Conservation (phyloP, 2,888 invertebrate genomes). For the Pammene aurita region DNA sequence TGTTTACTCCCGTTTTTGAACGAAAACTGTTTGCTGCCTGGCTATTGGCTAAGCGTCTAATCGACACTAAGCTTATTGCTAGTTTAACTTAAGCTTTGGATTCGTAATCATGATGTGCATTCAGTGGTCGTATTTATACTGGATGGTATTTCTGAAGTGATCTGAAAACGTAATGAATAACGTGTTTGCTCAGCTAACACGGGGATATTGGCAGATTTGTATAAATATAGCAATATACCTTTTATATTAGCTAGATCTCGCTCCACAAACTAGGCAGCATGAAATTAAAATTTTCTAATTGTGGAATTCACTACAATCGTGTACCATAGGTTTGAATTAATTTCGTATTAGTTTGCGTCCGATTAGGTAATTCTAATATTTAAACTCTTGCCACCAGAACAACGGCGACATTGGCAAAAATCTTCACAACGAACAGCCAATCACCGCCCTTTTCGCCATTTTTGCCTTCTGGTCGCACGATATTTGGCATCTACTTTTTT, state of each 20-base stretch:
- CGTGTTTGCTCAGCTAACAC: constrained; percentile 50
- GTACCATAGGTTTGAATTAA: too few relatives aligned
- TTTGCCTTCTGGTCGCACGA: too few relatives aligned
- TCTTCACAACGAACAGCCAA: too few relatives aligned
- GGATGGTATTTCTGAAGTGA: background rate
- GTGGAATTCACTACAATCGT: too few relatives aligned
- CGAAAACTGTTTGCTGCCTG: constrained; percentile 52
- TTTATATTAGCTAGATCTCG: background rate
- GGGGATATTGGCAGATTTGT: constrained; percentile 39
- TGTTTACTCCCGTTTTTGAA: constrained; percentile 62
- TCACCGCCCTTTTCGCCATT: too few relatives aligned
- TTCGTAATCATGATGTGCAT: background rate
- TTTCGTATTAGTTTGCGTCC: too few relatives aligned
- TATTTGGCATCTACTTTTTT: too few relatives aligned
- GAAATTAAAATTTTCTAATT: background rate
- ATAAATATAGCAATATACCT: constrained; percentile 1
- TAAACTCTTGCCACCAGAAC: too few relatives aligned
- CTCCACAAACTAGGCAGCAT: too few relatives aligned
- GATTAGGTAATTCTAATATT: too few relatives aligned
- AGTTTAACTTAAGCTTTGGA: background rate
- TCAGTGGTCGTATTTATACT: background rate
- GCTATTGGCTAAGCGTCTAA: background rate
- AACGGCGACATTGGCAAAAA: too few relatives aligned
- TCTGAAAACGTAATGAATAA: background rate
- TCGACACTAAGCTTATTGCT: background rate